Conservation (phyloP, 2,113 vertebrate genomes). For the Ophthalmolycus amberensis region DNA sequence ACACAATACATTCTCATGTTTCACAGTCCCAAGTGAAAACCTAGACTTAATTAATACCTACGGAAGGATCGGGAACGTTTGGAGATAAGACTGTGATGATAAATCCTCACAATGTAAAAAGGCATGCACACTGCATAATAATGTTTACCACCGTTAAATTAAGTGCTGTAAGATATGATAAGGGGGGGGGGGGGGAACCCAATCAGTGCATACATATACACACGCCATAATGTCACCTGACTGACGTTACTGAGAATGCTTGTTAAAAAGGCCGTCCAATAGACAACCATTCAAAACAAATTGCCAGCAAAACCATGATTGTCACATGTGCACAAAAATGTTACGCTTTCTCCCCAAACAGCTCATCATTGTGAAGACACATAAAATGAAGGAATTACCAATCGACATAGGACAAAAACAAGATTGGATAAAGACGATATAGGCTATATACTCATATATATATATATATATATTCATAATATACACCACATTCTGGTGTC, state of each 20-base stretch:
- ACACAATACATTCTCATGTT: constrained; percentile 76
- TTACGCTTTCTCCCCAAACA: constrained; percentile 28
- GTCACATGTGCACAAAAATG: constrained; percentile 70
- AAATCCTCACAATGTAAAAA: constrained; percentile 25
- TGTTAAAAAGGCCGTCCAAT: constrained; percentile 39
- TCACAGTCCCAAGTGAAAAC: constrained; percentile 76
- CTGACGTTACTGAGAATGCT: constrained; percentile 52
- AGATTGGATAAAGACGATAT: constrained; percentile 53
- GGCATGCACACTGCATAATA: constrained; percentile 45
- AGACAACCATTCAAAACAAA: constrained; percentile 19
- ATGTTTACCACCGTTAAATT: constrained; percentile 51
- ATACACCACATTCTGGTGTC: constrained; percentile 68
- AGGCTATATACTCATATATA: constrained; percentile 58
- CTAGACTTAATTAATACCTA: constrained; percentile 36
- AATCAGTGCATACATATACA: constrained; percentile 69
- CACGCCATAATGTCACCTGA: constrained; percentile 34
- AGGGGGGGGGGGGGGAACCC: constrained; percentile 11
- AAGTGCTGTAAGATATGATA: constrained; percentile 62
- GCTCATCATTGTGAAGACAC: constrained; percentile 23
- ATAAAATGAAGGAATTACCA: constrained; percentile 42
- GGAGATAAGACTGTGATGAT: constrained; percentile 5
- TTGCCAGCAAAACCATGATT: constrained; percentile 64
- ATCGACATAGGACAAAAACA: constrained; percentile 45
- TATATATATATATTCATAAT: constrained; percentile 59
- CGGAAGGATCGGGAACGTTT: constrained; percentile 30